phyloP scores from a whole-genome alignment of 64 coral and sea anemone species.

The Anthopleura sola region DNA sequence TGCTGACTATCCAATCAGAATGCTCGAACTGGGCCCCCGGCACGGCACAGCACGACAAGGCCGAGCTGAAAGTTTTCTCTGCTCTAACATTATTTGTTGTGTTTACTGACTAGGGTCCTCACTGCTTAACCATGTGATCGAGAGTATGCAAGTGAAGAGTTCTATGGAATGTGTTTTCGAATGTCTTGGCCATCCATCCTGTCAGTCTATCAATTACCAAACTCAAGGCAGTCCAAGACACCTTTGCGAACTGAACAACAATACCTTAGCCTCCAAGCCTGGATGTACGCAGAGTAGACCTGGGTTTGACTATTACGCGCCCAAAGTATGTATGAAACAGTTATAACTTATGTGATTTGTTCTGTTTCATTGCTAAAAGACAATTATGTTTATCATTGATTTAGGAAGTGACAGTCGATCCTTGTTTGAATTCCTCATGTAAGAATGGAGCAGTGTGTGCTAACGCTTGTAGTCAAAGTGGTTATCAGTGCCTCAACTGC shows the following conservation, averaged over 20 bases:
- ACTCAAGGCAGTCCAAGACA: neutral
- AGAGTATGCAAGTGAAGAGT: neutral
- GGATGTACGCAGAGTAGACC: neutral
- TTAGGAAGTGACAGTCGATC: neutral
- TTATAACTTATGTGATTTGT: neutral
- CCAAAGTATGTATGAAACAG: neutral
- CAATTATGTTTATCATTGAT: neutral
- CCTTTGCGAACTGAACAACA: slow-evolving; percentile 4
- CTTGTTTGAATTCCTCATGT: neutral
- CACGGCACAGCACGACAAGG: too few species aligned
- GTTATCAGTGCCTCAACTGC: neutral
- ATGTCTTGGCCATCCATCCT: neutral
- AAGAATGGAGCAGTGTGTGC: neutral
- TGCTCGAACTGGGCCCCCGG: too few species aligned
- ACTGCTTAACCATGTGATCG: neutral
- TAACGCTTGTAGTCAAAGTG: neutral
- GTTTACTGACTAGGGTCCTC: neutral
- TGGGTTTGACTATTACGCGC: neutral
- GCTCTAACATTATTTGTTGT: neutral
- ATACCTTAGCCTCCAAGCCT: neutral
- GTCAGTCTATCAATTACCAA: slow-evolving; percentile 13
- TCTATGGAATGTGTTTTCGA: neutral
- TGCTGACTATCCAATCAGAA: too few species aligned
- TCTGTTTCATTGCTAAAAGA: too few species aligned
- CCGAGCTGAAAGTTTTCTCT: too few species aligned